Evolutionary conservation across 2,113 vertebrate genomes (phyloP).

Genomic region (Rafetus swinhoei): DNA sequence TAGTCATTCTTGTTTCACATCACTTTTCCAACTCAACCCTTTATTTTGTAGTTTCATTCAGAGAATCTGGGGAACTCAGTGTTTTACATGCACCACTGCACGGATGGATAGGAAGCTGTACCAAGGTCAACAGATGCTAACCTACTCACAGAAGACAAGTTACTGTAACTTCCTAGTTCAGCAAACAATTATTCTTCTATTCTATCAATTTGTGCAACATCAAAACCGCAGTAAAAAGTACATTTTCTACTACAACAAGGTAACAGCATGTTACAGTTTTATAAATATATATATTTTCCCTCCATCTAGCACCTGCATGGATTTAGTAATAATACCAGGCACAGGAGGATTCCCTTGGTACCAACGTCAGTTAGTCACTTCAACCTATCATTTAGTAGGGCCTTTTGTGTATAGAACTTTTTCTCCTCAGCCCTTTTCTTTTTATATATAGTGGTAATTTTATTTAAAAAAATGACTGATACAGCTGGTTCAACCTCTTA

Average conservation of each 20-base stretch:
- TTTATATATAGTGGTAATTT: neutral
- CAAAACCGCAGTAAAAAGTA: conserved; percentile 15
- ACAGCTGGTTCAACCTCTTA: neutral
- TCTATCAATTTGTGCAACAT: neutral
- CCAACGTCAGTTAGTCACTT: neutral
- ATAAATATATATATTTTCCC: conserved; percentile 16
- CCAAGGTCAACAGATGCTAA: conserved; percentile 7
- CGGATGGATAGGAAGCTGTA: conserved; percentile 6
- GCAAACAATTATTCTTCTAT: conserved; percentile 13
- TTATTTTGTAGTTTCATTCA: conserved; percentile 1
- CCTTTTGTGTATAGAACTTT: neutral
- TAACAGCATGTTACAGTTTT: conserved; percentile 6
- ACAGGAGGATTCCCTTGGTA: neutral
- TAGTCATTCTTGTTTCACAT: neutral
- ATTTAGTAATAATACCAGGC: neutral
- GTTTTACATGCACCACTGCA: conserved; percentile 4
- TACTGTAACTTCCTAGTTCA: neutral
- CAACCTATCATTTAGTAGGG: neutral
- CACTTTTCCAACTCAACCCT: neutral
- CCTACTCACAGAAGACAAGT: conserved; percentile 35
- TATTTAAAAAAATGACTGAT: neutral
- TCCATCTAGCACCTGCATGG: neutral
- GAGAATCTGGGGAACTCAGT: conserved; percentile 2
- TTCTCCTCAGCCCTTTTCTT: neutral
- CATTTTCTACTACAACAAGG: conserved; percentile 7